Percentiles rank a stretch among this genome's conserved stretches.
These are phyloP conservation scores for Dolichomitus sp. DNA, from an alignment of 2,888 invertebrate genomes.

Conservation along the genomic window DNA sequence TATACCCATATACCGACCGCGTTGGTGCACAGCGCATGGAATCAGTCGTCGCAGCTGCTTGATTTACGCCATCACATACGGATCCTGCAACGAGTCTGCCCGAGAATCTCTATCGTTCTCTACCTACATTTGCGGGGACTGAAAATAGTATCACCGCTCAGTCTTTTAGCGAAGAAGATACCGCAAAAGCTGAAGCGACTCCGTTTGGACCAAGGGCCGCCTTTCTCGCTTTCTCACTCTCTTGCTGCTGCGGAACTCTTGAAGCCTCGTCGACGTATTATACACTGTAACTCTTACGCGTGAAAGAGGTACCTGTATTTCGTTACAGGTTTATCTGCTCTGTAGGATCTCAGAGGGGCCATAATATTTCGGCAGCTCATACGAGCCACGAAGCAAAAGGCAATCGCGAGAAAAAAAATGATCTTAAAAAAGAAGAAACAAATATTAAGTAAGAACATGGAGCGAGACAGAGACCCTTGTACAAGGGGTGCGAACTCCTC, in stretches of 20 bases:
- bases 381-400: conserved; percentile 18
- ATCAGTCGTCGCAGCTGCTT: conserved; percentile 83
- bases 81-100: conserved; percentile 69
- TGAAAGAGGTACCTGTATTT: conserved; percentile 40
- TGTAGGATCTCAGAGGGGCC: conserved; percentile 41
- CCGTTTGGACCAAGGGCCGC: conserved; percentile 18
- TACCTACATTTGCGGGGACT: conserved; percentile 77
- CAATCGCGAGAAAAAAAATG: conserved; percentile 16
- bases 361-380: conserved; percentile 56
- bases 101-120: conserved; percentile 76
- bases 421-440: conserved; percentile 13
- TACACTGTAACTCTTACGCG: conserved; percentile 30
- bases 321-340: conserved; percentile 48
- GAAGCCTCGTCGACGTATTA: conserved; percentile 35
- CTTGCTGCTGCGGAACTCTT: conserved; percentile 41
- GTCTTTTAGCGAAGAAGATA: conserved; percentile 60
- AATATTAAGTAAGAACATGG: conserved; percentile 29
- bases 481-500: conserved; percentile 48
- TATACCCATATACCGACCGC: conserved; percentile 35
- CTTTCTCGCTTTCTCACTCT: conserved; percentile 1
- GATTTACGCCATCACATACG: conserved; percentile 81
- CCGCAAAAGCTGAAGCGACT: conserved; percentile 27
- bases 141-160: conserved; percentile 79
- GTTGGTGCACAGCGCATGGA: conserved; percentile 67
- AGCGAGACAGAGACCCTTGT: conserved; percentile 37